phyloP scores from a whole-genome alignment of 2,113 vertebrate species.

The Motacilla alba region DNA sequence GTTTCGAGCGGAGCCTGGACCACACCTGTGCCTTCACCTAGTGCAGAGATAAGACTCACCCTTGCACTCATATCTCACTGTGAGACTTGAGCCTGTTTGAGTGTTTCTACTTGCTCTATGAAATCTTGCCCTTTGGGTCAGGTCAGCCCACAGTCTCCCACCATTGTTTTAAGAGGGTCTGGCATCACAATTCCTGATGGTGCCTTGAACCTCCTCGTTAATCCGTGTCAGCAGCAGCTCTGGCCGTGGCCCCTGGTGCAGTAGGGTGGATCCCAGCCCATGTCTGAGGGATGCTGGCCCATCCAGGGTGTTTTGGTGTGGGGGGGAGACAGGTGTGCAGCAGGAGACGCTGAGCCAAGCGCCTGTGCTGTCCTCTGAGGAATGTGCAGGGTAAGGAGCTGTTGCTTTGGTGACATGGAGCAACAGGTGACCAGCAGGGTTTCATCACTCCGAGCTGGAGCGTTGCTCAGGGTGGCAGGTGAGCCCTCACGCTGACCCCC shows the following conservation, averaged over 20 bases:
- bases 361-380: neutral
- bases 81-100: neutral
- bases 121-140: neutral
- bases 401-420: neutral
- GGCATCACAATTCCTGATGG: rapidly evolving
- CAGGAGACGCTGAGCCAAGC: rapidly evolving
- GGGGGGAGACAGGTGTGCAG: neutral
- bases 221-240: neutral
- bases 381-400: neutral
- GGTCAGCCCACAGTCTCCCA: neutral
- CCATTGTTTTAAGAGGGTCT: neutral
- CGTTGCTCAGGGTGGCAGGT: neutral
- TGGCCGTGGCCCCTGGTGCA: neutral
- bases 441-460: neutral
- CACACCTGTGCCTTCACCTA: neutral
- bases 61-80: neutral
- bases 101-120: neutral
- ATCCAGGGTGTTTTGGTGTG: neutral
- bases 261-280: neutral
- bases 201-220: neutral
- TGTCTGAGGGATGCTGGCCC: neutral
- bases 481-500: neutral
- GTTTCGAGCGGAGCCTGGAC: neutral
- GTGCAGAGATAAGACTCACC: neutral
- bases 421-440: conserved; percentile 4